Percentiles rank a stretch among this genome's conserved stretches.
Evolutionary conservation across 1,140 invertebrate species (phyloP).

Genomic region (Drosophila ananassae): DNA sequence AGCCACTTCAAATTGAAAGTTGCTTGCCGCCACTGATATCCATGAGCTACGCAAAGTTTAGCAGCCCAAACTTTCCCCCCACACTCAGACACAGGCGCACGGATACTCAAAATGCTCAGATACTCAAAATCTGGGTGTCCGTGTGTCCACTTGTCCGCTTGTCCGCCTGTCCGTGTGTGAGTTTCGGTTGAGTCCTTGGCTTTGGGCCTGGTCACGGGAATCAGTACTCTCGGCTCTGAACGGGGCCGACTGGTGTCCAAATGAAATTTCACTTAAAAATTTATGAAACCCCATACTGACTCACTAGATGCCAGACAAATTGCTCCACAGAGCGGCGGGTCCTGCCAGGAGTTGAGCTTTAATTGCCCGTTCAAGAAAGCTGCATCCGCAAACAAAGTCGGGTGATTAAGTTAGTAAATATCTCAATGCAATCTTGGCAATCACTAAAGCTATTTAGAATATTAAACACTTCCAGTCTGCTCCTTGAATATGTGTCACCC

Average conservation of each 20-base stretch:
- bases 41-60: slow-evolving; percentile 64
- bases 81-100: slow-evolving; percentile 11
- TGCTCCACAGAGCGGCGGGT: slow-evolving; percentile 45
- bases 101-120: too few species aligned
- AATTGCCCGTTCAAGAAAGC: slow-evolving; percentile 6
- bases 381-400: neutral
- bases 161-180: slow-evolving; percentile 21
- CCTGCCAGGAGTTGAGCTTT: slow-evolving; percentile 8
- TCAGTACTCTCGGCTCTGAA: slow-evolving; percentile 12
- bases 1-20: slow-evolving; percentile 72
- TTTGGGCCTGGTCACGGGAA: slow-evolving; percentile 47
- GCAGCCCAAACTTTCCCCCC: slow-evolving; percentile 57
- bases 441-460: too few species aligned
- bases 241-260: slow-evolving; percentile 21
- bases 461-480: too few species aligned
- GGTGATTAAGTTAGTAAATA: neutral
- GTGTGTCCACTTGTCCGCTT: neutral
- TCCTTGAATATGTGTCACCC: too few species aligned
- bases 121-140: neutral
- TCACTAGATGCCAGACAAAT: slow-evolving; percentile 42
- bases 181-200: slow-evolving; percentile 36
- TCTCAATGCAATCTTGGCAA: neutral
- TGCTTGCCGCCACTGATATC: slow-evolving; percentile 71
- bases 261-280: slow-evolving; percentile 74
- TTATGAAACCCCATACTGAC: slow-evolving; percentile 69